Evolutionary conservation across 2,888 invertebrate genomes (phyloP).

Genomic region (Chrysomela aeneicollis): DNA sequence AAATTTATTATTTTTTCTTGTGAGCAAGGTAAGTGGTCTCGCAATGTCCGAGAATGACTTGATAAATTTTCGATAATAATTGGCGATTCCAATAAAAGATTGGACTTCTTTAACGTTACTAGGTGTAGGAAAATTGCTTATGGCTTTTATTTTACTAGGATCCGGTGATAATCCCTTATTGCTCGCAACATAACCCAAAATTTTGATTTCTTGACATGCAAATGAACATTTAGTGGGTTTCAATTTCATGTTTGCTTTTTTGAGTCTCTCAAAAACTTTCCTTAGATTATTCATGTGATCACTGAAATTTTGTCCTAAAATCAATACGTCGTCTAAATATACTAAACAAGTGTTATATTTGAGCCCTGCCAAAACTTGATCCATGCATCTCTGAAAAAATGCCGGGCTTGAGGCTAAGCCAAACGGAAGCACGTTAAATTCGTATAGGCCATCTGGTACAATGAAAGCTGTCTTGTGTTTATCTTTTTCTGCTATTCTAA

Average conservation of each 20-base stretch:
- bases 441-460: slow-evolving; percentile 20
- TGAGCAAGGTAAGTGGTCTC: slow-evolving; percentile 32
- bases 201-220: neutral
- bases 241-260: slow-evolving; percentile 6
- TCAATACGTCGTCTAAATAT: slow-evolving; percentile 42
- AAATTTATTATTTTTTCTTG: slow-evolving; percentile 38
- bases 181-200: slow-evolving; percentile 4
- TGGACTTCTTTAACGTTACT: slow-evolving; percentile 33
- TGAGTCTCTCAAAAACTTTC: neutral
- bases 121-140: slow-evolving; percentile 38
- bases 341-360: slow-evolving; percentile 20
- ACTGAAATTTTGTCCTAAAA: slow-evolving; percentile 31
- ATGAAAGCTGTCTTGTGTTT: slow-evolving; percentile 37
- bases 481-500: slow-evolving; percentile 37
- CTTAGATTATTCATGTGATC: slow-evolving; percentile 27
- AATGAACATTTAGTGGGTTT: slow-evolving; percentile 17
- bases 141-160: slow-evolving; percentile 31
- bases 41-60: slow-evolving; percentile 36
- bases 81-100: slow-evolving; percentile 40
- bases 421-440: slow-evolving; percentile 14
- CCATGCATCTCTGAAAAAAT: slow-evolving; percentile 12
- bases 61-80: slow-evolving; percentile 41
- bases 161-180: slow-evolving; percentile 32
- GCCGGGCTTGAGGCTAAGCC: slow-evolving; percentile 17
- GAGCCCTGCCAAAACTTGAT: slow-evolving; percentile 11